Conservation (phyloP, 2,888 invertebrate species). For the Acleris holmiana region DNA sequence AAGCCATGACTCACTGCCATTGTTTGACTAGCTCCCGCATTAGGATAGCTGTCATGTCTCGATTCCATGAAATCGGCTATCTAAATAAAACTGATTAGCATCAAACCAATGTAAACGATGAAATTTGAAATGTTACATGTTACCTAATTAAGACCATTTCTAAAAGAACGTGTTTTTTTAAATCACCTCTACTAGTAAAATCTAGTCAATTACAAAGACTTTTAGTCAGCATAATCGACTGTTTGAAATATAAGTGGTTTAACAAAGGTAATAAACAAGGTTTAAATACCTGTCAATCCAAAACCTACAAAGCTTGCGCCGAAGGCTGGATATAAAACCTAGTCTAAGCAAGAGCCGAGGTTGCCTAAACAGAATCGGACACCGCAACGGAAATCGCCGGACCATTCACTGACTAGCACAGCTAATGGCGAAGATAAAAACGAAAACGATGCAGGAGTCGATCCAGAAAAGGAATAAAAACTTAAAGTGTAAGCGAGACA, state of each 20-base stretch:
- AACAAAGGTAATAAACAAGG: not conserved
- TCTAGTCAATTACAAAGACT: too few species aligned
- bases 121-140: too few species aligned
- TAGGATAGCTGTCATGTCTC: slow-evolving; percentile 28
- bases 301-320: slow-evolving; percentile 14
- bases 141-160: too few species aligned
- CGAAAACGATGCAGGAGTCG: slow-evolving; percentile 2
- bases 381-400: slow-evolving; percentile 29
- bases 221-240: too few species aligned
- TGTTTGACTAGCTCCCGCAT: slow-evolving; percentile 33
- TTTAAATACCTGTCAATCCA: slow-evolving; percentile 1
- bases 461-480: slow-evolving; percentile 19
- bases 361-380: slow-evolving; percentile 17
- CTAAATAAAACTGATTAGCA: too few species aligned
- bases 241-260: too few species aligned
- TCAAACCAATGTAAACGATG: too few species aligned
- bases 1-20: slow-evolving; percentile 23
- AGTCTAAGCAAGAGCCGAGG: slow-evolving; percentile 7
- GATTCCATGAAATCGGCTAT: slow-evolving; percentile 21
- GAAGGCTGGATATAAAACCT: slow-evolving; percentile 4
- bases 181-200: too few species aligned
- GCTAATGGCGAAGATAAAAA: slow-evolving; percentile 31
- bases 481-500: slow-evolving; percentile 16
- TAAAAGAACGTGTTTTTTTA: too few species aligned
- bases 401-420: slow-evolving; percentile 23